These are phyloP conservation scores for Artibeus jamaicensis DNA, from an alignment of 2,797 vertebrate genomes.

Conservation along the genomic window DNA sequence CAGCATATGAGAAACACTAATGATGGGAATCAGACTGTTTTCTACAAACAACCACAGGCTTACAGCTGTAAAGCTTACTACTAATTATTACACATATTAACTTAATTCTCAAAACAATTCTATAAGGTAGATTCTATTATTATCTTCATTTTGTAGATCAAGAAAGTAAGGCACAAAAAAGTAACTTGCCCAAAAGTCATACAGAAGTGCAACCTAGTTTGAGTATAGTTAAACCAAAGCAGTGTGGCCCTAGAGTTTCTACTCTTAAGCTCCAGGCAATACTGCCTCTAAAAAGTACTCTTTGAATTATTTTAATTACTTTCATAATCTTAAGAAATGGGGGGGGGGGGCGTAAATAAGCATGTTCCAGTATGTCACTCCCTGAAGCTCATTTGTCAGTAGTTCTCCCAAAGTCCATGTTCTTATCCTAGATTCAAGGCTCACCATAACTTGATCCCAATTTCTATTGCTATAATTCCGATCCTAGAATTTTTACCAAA, in stretches of 20 bases:
- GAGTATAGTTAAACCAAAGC: background rate
- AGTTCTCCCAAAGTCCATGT: background rate
- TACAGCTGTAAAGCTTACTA: background rate
- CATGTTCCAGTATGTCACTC: background rate
- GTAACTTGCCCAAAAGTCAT: background rate
- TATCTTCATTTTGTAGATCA: background rate
- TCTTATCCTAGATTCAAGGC: background rate
- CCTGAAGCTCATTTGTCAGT: background rate
- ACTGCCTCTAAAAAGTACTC: background rate
- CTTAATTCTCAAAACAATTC: background rate
- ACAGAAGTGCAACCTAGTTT: background rate
- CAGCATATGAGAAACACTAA: background rate
- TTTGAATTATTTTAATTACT: background rate
- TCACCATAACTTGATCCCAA: background rate
- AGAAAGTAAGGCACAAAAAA: background rate
- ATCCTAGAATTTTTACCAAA: background rate
- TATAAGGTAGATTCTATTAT: background rate
- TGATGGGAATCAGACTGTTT: background rate
- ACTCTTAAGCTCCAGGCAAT: background rate
- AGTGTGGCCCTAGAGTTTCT: background rate
- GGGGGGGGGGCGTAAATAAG: background rate
- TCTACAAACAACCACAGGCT: background rate
- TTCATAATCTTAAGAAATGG: slow-evolving; percentile 3
- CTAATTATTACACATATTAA: background rate
- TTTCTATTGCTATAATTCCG: background rate